Evolutionary conservation across 1,140 invertebrate species (phyloP).

Genomic region (Atopsyche davidsoni): DNA sequence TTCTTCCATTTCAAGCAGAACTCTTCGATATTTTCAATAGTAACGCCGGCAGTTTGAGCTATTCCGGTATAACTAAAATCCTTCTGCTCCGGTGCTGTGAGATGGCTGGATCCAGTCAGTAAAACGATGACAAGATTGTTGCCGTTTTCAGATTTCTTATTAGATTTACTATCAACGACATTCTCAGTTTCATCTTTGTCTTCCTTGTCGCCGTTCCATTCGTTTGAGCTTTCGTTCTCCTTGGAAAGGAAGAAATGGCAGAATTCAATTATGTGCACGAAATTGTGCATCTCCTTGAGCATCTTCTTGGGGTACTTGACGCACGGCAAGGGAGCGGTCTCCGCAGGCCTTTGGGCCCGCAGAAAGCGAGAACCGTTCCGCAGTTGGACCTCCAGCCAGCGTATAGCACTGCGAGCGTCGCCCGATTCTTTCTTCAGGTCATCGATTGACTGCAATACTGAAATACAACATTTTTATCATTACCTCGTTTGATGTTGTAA

Average conservation of each 20-base stretch:
- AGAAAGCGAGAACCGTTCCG: constrained; percentile 76
- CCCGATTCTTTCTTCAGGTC: constrained; percentile 72
- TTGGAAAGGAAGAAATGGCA: constrained; percentile 42
- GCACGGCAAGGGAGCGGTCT: constrained; percentile 64
- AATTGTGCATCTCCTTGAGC: constrained; percentile 39
- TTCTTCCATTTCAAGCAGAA: constrained; percentile 45
- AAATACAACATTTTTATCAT: constrained; percentile 34
- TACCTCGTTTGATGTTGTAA: too few species aligned
- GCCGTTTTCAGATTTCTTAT: constrained; percentile 9
- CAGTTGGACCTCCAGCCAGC: constrained; percentile 85
- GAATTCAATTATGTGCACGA: constrained; percentile 46
- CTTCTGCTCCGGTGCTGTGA: constrained; percentile 36
- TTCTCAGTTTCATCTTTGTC: constrained; percentile 35
- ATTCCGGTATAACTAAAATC: constrained; percentile 42
- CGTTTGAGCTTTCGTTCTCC: constrained; percentile 14
- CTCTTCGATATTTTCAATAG: constrained; percentile 41
- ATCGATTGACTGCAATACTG: constrained; percentile 82
- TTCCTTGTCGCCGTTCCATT: constrained; percentile 34
- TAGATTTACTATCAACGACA: constrained; percentile 34
- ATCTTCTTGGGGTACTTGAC: constrained; percentile 65
- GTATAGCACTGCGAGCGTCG: constrained; percentile 79
- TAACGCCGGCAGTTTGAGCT: constrained; percentile 40
- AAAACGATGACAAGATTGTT: constrained; percentile 32
- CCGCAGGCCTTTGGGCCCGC: constrained; percentile 72
- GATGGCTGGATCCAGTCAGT: constrained; percentile 38